phyloP scores from a whole-genome alignment of 2,797 vertebrate species.

The Todus mexicanus region DNA sequence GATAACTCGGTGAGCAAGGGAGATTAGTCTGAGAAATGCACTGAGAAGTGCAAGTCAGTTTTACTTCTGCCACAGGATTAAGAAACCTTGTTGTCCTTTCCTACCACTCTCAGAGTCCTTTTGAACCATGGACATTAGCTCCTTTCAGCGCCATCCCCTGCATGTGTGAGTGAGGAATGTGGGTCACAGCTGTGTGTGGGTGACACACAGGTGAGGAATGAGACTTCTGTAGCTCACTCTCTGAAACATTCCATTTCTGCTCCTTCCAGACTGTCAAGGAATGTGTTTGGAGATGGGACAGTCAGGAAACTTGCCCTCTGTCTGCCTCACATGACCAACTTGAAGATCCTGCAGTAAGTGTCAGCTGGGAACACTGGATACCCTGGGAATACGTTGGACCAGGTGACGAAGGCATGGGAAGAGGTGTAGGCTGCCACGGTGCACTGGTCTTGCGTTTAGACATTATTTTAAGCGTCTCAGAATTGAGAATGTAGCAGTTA shows the following conservation, averaged over 20 bases:
- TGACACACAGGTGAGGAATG: neutral
- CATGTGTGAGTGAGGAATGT: neutral
- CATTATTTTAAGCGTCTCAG: neutral
- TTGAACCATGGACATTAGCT: neutral
- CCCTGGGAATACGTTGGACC: neutral
- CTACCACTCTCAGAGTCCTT: neutral
- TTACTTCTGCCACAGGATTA: neutral
- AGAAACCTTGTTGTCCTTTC: neutral
- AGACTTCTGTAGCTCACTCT: neutral
- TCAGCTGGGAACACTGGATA: neutral
- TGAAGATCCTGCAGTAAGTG: conserved; percentile 84
- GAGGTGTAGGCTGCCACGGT: neutral
- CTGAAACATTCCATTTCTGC: neutral
- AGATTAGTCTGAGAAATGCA: neutral
- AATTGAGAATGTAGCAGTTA: neutral
- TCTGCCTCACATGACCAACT: conserved; percentile 67
- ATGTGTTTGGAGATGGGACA: conserved; percentile 73
- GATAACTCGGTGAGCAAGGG: neutral
- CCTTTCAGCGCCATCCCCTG: neutral
- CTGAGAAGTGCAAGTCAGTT: neutral
- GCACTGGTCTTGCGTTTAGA: neutral
- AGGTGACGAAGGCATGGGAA: neutral
- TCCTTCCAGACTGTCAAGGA: conserved; percentile 79
- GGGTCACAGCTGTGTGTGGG: neutral
- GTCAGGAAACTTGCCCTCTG: conserved; percentile 72